Percentiles rank a stretch among this genome's conserved stretches.
These are phyloP conservation scores for Rallus crepitans DNA, from an alignment of 2,797 vertebrate genomes.

Conservation along the genomic window DNA sequence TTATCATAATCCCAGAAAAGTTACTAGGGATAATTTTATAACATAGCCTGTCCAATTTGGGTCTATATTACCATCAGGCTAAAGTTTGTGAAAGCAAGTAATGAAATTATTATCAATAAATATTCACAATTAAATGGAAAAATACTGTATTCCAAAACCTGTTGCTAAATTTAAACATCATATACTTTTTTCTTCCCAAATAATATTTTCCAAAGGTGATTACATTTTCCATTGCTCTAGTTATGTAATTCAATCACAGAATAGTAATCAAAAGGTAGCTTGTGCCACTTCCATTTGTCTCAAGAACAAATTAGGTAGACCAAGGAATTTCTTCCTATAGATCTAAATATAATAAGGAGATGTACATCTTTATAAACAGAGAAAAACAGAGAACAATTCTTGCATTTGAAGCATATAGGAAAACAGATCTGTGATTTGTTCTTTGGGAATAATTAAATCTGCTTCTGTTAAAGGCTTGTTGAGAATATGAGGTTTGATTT, in stretches of 20 bases:
- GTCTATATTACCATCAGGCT: background rate
- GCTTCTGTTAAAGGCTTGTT: background rate
- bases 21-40: background rate
- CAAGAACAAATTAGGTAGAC: background rate
- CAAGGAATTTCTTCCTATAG: background rate
- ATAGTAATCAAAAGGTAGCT: background rate
- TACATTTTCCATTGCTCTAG: background rate
- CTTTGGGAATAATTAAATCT: background rate
- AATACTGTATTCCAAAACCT: background rate
- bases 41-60: background rate
- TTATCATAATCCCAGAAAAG: background rate
- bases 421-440: background rate
- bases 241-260: background rate
- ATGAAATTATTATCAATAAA: background rate
- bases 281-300: background rate
- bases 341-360: background rate
- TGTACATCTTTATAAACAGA: background rate
- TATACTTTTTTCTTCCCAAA: background rate
- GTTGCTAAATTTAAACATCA: background rate
- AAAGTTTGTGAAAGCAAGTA: background rate
- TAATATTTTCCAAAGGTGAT: background rate
- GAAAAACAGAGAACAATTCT: background rate
- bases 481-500: slow-evolving; percentile 53
- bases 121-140: background rate
- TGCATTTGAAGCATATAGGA: slow-evolving; percentile 4